Evolutionary conservation across 2,888 invertebrate species (phyloP), one percentile per base, ranked within the genome.

Genomic region (Harpagoxenus sublaevis): DNA sequence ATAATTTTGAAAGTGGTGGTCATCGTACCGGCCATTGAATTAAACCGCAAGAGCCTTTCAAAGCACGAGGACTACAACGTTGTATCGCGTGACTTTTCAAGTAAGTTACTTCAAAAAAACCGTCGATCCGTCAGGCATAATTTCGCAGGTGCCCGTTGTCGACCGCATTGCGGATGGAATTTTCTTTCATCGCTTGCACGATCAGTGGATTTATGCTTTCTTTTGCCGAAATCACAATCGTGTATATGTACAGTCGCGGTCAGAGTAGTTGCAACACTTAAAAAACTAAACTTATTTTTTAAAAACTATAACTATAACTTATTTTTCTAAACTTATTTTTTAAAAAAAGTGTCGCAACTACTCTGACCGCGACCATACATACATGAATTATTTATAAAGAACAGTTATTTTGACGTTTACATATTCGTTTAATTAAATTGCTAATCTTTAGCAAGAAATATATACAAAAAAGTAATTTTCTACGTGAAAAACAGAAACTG

Each of bases 91-190:
- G 79, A 81, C 79, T 81, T 73, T 81, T 62, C 71, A 79, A 79
- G 39, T 79, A 71, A 48, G 28, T 51, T 42, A 57, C 60, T 73
- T 62, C 39, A 73, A 73, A 81, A 53, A 81, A 81, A 70, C 45
- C 51, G 60, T 68, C 68, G 57, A 78, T 68, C n/a, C 66, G 42
- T 60, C 45, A 73, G 79, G 51, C 51, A 81, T 81, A 81, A 79
- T 81, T 81, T 81, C 39, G 48, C 79, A 45, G 60, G 35, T 71
- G 60, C 39, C 60, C 28, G 60, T 81, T 18, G 42, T 23, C 45
- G 79, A 87, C 88, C 88, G 88, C 88, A 89, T 82, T 89, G 88
- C 88, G 71, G 88, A 89, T 66, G 39, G 57, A 42, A 28, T 48
- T 81, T 81, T 71, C 60, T 81, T 81, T 81, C 48, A 60, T 81